phyloP scores from a whole-genome alignment of 2,797 vertebrate genomes.

The Silurus lanzhouensis region DNA sequence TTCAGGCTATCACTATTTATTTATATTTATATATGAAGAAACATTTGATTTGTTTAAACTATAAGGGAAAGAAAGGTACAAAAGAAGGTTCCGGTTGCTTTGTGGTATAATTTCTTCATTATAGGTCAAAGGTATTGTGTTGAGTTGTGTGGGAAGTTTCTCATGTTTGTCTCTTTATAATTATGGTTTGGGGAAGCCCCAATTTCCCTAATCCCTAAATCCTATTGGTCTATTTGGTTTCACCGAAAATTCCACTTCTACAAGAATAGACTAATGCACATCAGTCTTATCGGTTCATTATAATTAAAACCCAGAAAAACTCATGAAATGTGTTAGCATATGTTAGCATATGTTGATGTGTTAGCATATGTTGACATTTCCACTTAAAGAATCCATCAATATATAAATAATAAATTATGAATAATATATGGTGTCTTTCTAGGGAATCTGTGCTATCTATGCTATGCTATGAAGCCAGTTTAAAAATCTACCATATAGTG shows the following conservation, averaged over 20 bases:
- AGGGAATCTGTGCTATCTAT: not conserved
- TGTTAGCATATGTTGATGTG: not conserved
- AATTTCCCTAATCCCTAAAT: not conserved
- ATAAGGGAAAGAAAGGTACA: not conserved
- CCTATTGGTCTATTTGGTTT: not conserved
- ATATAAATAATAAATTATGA: not conserved
- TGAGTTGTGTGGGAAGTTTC: not conserved
- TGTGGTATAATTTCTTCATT: not conserved
- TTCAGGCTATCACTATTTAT: not conserved
- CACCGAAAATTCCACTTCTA: not conserved
- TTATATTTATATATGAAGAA: not conserved
- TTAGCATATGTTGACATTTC: not conserved
- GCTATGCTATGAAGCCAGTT: too few relatives aligned
- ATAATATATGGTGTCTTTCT: not conserved
- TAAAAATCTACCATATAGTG: not conserved
- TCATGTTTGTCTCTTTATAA: not conserved
- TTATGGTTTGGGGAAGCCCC: not conserved
- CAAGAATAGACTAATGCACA: not conserved
- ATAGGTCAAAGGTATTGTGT: not conserved
- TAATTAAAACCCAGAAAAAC: not conserved
- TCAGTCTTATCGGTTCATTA: not conserved
- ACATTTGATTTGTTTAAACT: not conserved
- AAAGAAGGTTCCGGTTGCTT: not conserved
- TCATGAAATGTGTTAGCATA: not conserved
- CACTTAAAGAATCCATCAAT: not conserved